phyloP scores from a whole-genome alignment of 2,797 vertebrate species.

The Sebastolobus altivelis region DNA sequence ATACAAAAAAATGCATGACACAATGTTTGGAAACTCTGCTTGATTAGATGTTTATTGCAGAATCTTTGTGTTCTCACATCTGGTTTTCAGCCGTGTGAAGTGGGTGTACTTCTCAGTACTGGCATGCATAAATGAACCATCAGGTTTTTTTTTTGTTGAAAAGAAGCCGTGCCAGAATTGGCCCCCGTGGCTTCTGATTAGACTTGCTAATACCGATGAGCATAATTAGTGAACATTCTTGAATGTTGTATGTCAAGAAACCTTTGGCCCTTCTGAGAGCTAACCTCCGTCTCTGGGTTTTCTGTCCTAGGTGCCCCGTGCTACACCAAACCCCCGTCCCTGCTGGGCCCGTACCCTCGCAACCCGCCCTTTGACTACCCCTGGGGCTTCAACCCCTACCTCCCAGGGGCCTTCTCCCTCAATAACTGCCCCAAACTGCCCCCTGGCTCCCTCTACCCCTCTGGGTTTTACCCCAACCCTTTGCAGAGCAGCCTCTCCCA shows the following conservation, averaged over 20 bases:
- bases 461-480: slow-evolving; percentile 93
- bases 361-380: slow-evolving; percentile 92
- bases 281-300: slow-evolving; percentile 73
- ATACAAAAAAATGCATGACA: slow-evolving; percentile 1
- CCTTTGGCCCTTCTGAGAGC: slow-evolving; percentile 72
- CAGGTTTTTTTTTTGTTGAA: slow-evolving; percentile 64
- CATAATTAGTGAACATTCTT: slow-evolving; percentile 82
- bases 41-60: slow-evolving; percentile 29
- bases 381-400: slow-evolving; percentile 94
- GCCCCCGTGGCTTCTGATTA: slow-evolving; percentile 80
- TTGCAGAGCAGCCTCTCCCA: slow-evolving; percentile 89
- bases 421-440: slow-evolving; percentile 92
- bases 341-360: slow-evolving; percentile 91
- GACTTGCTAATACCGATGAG: slow-evolving; percentile 79
- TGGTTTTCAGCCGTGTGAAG: slow-evolving; percentile 52
- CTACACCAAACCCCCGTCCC: slow-evolving; percentile 92
- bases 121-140: slow-evolving; percentile 80
- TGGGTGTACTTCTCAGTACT: slow-evolving; percentile 60
- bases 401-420: slow-evolving; percentile 91
- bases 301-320: slow-evolving; percentile 86
- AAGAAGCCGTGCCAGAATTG: slow-evolving; percentile 70
- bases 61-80: slow-evolving; percentile 57
- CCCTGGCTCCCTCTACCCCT: slow-evolving; percentile 91
- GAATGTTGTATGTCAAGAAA: slow-evolving; percentile 80
- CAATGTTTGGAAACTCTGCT: slow-evolving; percentile 7